phyloP scores from a whole-genome alignment of 1,140 invertebrate genomes.

The Drosophila azteca region DNA sequence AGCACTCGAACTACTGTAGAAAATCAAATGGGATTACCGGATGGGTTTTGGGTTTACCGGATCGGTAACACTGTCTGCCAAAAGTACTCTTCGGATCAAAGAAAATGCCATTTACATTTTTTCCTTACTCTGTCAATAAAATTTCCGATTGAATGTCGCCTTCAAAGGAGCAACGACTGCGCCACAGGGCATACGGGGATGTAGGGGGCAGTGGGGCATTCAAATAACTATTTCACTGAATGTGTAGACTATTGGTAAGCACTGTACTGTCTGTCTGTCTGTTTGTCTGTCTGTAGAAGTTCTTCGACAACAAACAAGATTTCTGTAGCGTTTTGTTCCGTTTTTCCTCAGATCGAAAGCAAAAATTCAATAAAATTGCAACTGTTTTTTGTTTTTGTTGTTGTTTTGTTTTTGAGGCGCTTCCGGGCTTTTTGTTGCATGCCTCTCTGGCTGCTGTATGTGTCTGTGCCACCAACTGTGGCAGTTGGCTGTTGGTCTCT shows the following conservation, averaged over 20 bases:
- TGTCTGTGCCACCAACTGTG: constrained; percentile 69
- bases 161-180: constrained; percentile 11
- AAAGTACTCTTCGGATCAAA: too few species aligned
- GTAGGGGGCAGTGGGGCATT: neutral
- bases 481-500: constrained; percentile 50
- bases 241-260: constrained; percentile 31
- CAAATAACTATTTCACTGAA: constrained; percentile 10
- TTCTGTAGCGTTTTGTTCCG: constrained; percentile 49
- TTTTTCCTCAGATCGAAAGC: constrained; percentile 48
- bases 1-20: too few species aligned
- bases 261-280: constrained; percentile 18
- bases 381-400: neutral
- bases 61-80: too few species aligned
- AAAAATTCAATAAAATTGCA: constrained; percentile 77
- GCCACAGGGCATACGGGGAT: neutral
- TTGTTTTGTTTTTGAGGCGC: constrained; percentile 36
- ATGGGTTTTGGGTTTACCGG: too few species aligned
- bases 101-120: too few species aligned
- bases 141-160: constrained; percentile 47
- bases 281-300: neutral
- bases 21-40: too few species aligned
- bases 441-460: constrained; percentile 25
- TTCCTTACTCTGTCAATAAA: too few species aligned
- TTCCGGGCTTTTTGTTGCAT: constrained; percentile 50
- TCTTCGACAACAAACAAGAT: constrained; percentile 32